Evolutionary conservation across 2,113 vertebrate genomes (phyloP).

Genomic region (Lathamus discolor): DNA sequence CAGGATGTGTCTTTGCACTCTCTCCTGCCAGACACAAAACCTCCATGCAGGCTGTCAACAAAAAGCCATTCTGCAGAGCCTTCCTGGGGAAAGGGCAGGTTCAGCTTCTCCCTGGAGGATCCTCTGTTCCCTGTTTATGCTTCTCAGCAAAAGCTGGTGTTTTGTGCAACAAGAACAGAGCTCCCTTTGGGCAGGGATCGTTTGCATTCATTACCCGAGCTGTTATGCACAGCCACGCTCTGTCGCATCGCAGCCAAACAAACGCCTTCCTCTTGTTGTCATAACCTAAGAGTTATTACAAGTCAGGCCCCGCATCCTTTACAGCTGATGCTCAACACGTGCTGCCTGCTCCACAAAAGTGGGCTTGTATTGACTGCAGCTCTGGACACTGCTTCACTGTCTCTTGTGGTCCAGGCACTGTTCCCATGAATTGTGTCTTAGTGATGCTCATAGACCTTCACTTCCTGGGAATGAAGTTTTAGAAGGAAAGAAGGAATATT

Average conservation of each 20-base stretch:
- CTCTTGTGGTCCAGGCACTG: neutral
- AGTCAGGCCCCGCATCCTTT: conserved; percentile 5
- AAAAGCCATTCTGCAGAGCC: conserved; percentile 29
- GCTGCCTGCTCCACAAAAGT: neutral
- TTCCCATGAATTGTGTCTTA: neutral
- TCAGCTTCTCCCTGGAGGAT: conserved; percentile 5
- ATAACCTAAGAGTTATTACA: conserved; percentile 18
- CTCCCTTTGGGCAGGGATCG: conserved; percentile 61
- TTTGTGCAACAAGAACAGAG: conserved; percentile 33
- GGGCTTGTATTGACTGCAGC: neutral
- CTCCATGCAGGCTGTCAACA: neutral
- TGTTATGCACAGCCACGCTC: conserved; percentile 39
- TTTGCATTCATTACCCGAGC: conserved; percentile 67
- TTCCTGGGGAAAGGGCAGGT: conserved; percentile 44
- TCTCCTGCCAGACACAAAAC: neutral
- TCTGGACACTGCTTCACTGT: conserved; percentile 1
- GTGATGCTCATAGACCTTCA: neutral
- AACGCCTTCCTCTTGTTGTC: conserved; percentile 1
- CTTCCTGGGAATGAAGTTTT: neutral
- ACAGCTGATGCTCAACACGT: neutral
- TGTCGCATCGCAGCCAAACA: conserved; percentile 50
- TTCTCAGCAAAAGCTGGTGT: neutral
- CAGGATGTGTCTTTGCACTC: neutral
- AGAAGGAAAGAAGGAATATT: neutral
- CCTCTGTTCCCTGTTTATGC: neutral